Evolutionary conservation across 92 coral and sea anemone genomes (phyloP).

Genomic region (Isaurus tuberculatus): DNA sequence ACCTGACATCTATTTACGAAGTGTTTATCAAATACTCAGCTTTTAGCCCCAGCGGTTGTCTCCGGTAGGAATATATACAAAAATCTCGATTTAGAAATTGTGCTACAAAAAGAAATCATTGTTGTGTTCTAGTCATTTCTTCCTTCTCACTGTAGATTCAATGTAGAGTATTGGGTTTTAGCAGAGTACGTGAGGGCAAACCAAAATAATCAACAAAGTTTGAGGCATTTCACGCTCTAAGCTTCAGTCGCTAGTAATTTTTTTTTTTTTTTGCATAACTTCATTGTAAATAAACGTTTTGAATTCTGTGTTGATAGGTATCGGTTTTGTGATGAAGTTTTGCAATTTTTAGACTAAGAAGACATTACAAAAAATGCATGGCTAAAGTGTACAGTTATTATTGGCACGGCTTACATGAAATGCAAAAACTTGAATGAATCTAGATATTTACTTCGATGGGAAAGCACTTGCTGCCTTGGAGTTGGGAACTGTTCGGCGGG

Average conservation of each 20-base stretch:
- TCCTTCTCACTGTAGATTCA: not conserved
- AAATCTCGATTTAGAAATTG: constrained; percentile 42
- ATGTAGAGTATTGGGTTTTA: no score
- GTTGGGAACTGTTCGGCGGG: constrained; percentile 29
- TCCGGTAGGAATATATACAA: constrained; percentile 27
- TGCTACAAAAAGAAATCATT: constrained; percentile 29
- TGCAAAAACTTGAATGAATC: constrained; percentile 23
- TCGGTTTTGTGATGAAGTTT: not conserved
- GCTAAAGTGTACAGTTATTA: constrained; percentile 4
- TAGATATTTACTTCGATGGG: constrained; percentile 33
- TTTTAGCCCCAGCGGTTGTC: constrained; percentile 44
- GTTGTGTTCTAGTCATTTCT: constrained; percentile 31
- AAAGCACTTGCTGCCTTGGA: constrained; percentile 26
- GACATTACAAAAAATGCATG: not conserved
- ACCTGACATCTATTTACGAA: constrained; percentile 19
- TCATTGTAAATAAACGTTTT: no score
- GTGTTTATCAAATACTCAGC: constrained; percentile 45
- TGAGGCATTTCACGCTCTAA: not conserved
- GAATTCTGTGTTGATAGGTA: no score
- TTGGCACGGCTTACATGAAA: constrained; percentile 21
- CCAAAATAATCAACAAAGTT: not conserved
- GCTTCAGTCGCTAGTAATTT: no score
- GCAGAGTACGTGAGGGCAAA: not conserved
- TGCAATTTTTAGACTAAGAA: not conserved
- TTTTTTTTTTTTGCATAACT: no score